Conservation (phyloP, 2,113 vertebrate genomes). For the Oncorhynchus mykiss region DNA sequence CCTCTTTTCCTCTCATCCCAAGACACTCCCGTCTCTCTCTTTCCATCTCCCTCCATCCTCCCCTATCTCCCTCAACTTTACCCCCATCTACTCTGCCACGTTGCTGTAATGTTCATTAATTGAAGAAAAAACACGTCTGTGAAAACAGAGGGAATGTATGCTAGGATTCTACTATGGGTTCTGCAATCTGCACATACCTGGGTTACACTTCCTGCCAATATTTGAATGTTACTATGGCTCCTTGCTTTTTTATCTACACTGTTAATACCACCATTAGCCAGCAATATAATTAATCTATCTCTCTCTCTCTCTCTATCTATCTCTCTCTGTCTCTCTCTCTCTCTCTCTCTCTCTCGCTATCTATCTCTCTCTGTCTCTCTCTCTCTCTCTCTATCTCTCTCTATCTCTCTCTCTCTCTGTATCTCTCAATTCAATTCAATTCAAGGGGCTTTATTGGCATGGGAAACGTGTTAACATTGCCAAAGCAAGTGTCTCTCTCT, state of each 20-base stretch:
- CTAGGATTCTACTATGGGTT: background rate
- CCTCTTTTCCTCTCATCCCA: slow-evolving; percentile 2
- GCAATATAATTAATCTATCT: too few relatives aligned
- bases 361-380: too few relatives aligned
- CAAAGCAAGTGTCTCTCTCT: too few relatives aligned
- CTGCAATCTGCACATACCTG: background rate
- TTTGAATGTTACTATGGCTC: background rate
- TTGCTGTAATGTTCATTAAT: slow-evolving; percentile 39
- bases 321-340: background rate
- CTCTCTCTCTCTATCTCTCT: too few relatives aligned
- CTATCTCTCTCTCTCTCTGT: too few relatives aligned
- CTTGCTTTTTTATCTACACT: too few relatives aligned
- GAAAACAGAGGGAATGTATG: background rate
- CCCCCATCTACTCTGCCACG: background rate
- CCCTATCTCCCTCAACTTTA: background rate
- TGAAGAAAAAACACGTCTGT: background rate
- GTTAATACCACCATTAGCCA: too few relatives aligned
- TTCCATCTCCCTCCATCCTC: background rate
- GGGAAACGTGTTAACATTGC: too few relatives aligned
- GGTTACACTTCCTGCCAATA: background rate
- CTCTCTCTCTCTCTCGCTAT: too few relatives aligned
- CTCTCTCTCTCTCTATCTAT: background rate
- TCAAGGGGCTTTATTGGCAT: too few relatives aligned
- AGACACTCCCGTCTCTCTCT: background rate
- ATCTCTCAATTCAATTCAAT: too few relatives aligned